These are phyloP conservation scores for Brenthis ino DNA, from an alignment of 2,888 invertebrate species.

Conservation along the genomic window DNA sequence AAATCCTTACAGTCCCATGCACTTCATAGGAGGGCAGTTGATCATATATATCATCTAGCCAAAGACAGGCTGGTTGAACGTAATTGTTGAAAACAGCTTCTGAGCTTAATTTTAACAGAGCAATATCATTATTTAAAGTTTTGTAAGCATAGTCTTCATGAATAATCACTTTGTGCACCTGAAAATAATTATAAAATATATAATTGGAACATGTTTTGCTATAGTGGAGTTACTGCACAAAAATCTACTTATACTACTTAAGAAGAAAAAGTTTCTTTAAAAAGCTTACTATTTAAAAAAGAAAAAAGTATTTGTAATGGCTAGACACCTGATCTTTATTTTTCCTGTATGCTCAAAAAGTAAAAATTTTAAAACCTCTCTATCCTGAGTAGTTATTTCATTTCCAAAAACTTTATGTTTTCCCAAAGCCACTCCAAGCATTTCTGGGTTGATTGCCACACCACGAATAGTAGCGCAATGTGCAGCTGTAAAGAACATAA, in stretches of 20 bases:
- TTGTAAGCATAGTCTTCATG: constrained; percentile 35
- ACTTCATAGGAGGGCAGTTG: constrained; percentile 23
- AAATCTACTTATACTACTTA: neutral
- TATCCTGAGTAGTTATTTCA: constrained; percentile 26
- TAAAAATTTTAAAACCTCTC: constrained; percentile 13
- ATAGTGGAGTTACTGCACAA: neutral
- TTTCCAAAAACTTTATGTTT: constrained; percentile 20
- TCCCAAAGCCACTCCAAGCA: constrained; percentile 18
- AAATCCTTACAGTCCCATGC: constrained; percentile 25
- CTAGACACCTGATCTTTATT: no score
- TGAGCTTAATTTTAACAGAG: constrained; percentile 43
- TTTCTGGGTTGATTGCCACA: constrained; percentile 23
- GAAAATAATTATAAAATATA: neutral
- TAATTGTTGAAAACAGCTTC: constrained; percentile 42
- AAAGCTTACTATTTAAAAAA: no score
- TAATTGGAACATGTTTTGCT: no score
- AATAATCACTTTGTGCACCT: constrained; percentile 31
- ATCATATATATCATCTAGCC: constrained; percentile 37
- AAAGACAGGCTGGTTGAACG: constrained; percentile 49
- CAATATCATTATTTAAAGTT: constrained; percentile 44
- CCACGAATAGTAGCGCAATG: constrained; percentile 20
- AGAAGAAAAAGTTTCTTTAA: no score
- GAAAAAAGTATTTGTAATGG: no score
- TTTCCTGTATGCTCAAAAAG: neutral
- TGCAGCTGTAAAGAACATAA: constrained; percentile 10